phyloP scores from a whole-genome alignment of 2,797 vertebrate species.

The Amphiprion clarkii region DNA sequence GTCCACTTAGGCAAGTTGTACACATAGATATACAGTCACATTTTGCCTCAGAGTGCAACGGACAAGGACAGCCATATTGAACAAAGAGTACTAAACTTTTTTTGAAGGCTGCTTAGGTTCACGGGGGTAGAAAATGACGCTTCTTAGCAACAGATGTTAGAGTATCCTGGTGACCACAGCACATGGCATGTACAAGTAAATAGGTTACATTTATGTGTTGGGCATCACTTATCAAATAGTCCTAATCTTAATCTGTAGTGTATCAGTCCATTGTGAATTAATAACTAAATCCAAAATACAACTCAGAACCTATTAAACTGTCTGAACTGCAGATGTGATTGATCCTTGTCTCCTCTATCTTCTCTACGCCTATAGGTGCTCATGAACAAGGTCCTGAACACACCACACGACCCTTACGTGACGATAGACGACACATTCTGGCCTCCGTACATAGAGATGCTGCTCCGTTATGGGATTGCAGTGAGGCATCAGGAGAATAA shows the following conservation, averaged over 20 bases:
- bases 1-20: too few relatives aligned
- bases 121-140: not conserved
- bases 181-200: not conserved
- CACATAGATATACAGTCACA: too few relatives aligned
- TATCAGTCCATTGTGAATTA: not conserved
- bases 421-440: slow-evolving; percentile 87
- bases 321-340: slow-evolving; percentile 3
- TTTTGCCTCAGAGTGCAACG: too few relatives aligned
- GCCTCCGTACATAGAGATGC: slow-evolving; percentile 93
- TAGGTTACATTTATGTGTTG: not conserved
- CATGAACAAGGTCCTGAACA: slow-evolving; percentile 85
- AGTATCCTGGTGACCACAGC: not conserved
- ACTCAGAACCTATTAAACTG: not conserved
- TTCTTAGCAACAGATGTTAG: not conserved
- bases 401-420: slow-evolving; percentile 94
- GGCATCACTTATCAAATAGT: not conserved
- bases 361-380: slow-evolving; percentile 82
- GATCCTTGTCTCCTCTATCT: slow-evolving; percentile 10
- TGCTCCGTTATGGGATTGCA: slow-evolving; percentile 90
- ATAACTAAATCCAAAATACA: not conserved
- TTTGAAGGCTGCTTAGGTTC: not conserved
- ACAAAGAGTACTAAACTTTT: not conserved
- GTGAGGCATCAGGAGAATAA: slow-evolving; percentile 92
- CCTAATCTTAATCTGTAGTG: not conserved
- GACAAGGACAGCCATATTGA: not conserved